Conservation (phyloP, 2,113 vertebrate genomes). For the Monarcha castaneiventris region DNA sequence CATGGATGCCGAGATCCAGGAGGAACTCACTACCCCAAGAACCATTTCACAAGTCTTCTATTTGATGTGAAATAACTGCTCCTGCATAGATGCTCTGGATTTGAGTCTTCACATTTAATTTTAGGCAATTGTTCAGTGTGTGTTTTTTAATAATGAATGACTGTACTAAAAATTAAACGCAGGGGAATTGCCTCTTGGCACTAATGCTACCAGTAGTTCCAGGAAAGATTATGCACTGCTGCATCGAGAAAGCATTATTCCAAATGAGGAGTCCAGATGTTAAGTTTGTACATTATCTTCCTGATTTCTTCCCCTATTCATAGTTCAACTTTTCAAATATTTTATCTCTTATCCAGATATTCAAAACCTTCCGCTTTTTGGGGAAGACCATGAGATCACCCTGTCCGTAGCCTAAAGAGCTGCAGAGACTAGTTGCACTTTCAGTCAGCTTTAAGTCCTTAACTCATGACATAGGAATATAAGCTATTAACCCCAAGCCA, state of each 20-base stretch:
- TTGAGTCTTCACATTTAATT: slow-evolving; percentile 10
- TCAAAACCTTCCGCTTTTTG: not conserved
- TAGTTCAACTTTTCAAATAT: not conserved
- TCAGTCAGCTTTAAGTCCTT: not conserved
- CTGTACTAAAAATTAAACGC: slow-evolving; percentile 21
- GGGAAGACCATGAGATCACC: slow-evolving; percentile 9
- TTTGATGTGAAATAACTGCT: not conserved
- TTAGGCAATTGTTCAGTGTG: not conserved
- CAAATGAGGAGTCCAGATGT: slow-evolving; percentile 69
- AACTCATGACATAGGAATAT: not conserved
- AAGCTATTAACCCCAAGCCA: not conserved
- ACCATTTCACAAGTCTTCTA: not conserved
- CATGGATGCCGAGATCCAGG: not conserved
- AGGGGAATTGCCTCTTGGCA: slow-evolving; percentile 48
- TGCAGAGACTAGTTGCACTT: not conserved
- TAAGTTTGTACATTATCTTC: slow-evolving; percentile 55
- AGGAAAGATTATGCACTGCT: slow-evolving; percentile 51
- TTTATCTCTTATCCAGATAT: slow-evolving; percentile 29
- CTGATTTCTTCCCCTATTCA: slow-evolving; percentile 23
- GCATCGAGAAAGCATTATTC: slow-evolving; percentile 27
- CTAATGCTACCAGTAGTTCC: slow-evolving; percentile 29
- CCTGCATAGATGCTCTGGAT: not conserved
- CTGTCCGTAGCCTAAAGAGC: not conserved
- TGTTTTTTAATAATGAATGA: not conserved
- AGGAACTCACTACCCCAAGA: not conserved